phyloP scores from a whole-genome alignment of 2,113 vertebrate genomes.

The Pao palembangensis region DNA sequence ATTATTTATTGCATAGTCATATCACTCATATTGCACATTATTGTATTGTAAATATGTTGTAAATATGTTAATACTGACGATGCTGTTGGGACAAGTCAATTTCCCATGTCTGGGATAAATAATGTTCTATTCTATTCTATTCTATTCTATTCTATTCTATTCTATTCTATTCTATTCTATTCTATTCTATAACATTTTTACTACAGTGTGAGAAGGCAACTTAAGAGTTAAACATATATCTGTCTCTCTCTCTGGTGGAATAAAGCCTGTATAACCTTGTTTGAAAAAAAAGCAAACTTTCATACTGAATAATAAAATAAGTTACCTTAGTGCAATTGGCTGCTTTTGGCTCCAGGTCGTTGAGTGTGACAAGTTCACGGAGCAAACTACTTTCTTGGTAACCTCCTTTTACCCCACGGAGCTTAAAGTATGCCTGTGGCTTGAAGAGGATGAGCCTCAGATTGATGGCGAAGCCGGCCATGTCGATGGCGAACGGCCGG shows the following conservation, averaged over 20 bases:
- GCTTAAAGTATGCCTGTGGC: constrained; percentile 96
- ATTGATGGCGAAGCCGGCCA: constrained; percentile 97
- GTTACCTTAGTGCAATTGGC: constrained; percentile 98
- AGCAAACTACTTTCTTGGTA: constrained; percentile 98
- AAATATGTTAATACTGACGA: too few relatives aligned
- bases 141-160: too few relatives aligned
- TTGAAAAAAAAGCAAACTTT: background rate
- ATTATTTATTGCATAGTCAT: too few relatives aligned
- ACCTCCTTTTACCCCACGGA: constrained; percentile 93
- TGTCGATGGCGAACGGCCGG: constrained; percentile 96
- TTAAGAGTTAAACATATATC: too few relatives aligned
- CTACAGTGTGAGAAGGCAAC: too few relatives aligned
- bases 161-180: too few relatives aligned
- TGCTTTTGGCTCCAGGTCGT: constrained; percentile 95
- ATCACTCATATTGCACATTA: too few relatives aligned
- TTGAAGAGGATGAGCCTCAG: constrained; percentile 91
- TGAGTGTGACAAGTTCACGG: constrained; percentile 92
- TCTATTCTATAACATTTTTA: too few relatives aligned
- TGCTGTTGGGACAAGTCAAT: too few relatives aligned
- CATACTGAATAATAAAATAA: background rate
- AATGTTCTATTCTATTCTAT: too few relatives aligned
- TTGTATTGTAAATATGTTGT: too few relatives aligned
- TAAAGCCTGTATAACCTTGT: background rate
- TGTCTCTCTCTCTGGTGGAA: background rate
- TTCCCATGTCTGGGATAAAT: too few relatives aligned